phyloP scores from a whole-genome alignment of 2,113 vertebrate genomes.

The Pteropus alecto region DNA sequence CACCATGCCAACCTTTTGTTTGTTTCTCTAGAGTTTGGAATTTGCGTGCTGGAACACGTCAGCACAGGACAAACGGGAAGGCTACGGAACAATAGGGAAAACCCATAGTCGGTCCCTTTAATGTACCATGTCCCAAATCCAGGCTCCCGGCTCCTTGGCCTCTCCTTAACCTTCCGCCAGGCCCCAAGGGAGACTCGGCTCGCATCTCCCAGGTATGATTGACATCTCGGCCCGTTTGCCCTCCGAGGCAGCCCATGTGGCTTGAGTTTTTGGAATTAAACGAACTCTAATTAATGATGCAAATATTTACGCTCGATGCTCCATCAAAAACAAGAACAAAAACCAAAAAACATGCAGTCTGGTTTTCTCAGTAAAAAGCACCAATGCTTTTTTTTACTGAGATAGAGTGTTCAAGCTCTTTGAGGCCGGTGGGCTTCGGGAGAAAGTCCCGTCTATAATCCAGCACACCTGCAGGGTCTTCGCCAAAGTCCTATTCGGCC shows the following conservation, averaged over 20 bases:
- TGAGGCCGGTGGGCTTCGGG: neutral
- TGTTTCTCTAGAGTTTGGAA: neutral
- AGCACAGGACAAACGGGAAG: neutral
- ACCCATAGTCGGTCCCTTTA: no score
- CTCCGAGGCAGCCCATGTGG: neutral
- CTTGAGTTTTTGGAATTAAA: neutral
- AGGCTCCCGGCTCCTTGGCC: neutral
- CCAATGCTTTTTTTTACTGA: neutral
- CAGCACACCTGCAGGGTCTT: neutral
- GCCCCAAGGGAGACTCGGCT: fast-evolving
- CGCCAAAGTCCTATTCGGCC: fast-evolving
- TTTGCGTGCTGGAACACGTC: fast-evolving
- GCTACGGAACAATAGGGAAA: neutral
- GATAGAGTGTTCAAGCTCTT: neutral
- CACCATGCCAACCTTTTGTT: fast-evolving
- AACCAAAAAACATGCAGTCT: neutral
- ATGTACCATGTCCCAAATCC: fast-evolving
- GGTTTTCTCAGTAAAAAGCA: neutral
- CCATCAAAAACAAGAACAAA: neutral
- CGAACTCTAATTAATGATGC: conserved; percentile 20
- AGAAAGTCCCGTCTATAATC: no score
- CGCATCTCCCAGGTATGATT: neutral
- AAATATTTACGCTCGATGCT: conserved; percentile 27
- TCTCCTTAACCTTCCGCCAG: neutral
- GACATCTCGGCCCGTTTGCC: neutral